Percentiles rank a stretch among this genome's conserved stretches.
These are phyloP conservation scores for Charanyca ferruginea DNA, from an alignment of 2,888 invertebrate genomes.

Conservation along the genomic window DNA sequence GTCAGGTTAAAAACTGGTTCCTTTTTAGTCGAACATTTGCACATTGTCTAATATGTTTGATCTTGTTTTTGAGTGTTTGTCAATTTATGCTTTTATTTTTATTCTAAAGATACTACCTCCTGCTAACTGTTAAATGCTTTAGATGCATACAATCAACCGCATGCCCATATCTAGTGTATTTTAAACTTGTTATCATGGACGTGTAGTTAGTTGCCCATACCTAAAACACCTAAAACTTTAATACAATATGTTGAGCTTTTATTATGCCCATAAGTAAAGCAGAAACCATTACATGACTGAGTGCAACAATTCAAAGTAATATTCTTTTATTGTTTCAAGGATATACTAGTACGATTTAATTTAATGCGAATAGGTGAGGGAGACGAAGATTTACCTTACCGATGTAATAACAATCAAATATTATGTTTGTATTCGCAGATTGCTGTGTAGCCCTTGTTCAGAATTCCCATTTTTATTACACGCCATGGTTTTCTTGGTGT, in stretches of 20 bases:
- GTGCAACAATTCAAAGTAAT: slow-evolving; percentile 9
- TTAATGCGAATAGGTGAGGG: slow-evolving; percentile 39
- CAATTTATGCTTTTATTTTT: background rate
- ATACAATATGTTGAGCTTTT: background rate
- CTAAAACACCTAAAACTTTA: background rate
- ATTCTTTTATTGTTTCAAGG: slow-evolving; percentile 29
- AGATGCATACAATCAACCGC: too few relatives aligned
- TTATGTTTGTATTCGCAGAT: slow-evolving; percentile 42
- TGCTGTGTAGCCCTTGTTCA: slow-evolving; percentile 1
- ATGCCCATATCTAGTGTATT: background rate
- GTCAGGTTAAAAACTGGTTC: background rate
- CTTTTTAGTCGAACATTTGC: background rate
- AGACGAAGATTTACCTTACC: slow-evolving; percentile 24
- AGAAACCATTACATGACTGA: background rate
- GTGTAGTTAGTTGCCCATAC: background rate
- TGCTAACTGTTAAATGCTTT: too few relatives aligned
- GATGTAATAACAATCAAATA: slow-evolving; percentile 44
- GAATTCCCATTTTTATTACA: background rate
- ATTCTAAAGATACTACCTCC: too few relatives aligned
- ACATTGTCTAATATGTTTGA: background rate
- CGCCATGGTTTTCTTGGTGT: background rate
- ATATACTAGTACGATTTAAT: slow-evolving; percentile 44
- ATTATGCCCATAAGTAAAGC: background rate
- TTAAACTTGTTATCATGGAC: background rate
- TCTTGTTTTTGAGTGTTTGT: background rate